Percentiles rank a stretch among this genome's conserved stretches.
phyloP scores from a whole-genome alignment of 2,888 invertebrate species.

The Lithophane ornitopus region DNA sequence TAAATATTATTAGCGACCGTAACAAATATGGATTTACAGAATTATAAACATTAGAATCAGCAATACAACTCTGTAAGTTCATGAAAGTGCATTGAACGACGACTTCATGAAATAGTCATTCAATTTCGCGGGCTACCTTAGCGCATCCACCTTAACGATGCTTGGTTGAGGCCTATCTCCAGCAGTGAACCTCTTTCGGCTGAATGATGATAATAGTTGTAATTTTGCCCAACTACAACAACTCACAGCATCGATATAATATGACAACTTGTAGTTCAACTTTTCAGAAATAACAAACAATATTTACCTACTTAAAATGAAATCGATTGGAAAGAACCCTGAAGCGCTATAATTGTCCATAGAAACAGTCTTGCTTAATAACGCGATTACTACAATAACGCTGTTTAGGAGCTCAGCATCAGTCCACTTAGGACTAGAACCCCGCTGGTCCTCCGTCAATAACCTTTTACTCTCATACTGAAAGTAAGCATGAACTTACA shows the following conservation, averaged over 20 bases:
- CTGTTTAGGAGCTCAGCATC: constrained; percentile 47
- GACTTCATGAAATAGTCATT: no score
- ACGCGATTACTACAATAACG: constrained; percentile 40
- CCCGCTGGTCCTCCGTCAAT: constrained; percentile 41
- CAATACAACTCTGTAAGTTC: no score
- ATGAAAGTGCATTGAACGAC: no score
- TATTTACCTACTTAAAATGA: neutral
- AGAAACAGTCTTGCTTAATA: constrained; percentile 19
- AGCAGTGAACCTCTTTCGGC: neutral
- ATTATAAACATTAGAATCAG: no score
- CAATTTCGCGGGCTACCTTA: no score
- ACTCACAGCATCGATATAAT: neutral
- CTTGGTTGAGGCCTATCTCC: no score
- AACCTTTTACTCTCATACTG: constrained; percentile 20
- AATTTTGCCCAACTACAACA: neutral
- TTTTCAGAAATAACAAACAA: neutral
- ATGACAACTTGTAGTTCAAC: neutral
- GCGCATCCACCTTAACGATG: no score
- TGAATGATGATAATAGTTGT: neutral
- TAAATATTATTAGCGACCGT: no score
- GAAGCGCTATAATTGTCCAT: constrained; percentile 23
- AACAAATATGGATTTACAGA: no score
- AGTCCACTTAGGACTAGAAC: constrained; percentile 44
- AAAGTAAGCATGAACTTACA: neutral
- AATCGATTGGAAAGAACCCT: neutral